Percentiles rank a stretch among this genome's conserved stretches.
These are phyloP conservation scores for Argyresthia albistria DNA, from an alignment of 2,888 invertebrate species.

Conservation along the genomic window DNA sequence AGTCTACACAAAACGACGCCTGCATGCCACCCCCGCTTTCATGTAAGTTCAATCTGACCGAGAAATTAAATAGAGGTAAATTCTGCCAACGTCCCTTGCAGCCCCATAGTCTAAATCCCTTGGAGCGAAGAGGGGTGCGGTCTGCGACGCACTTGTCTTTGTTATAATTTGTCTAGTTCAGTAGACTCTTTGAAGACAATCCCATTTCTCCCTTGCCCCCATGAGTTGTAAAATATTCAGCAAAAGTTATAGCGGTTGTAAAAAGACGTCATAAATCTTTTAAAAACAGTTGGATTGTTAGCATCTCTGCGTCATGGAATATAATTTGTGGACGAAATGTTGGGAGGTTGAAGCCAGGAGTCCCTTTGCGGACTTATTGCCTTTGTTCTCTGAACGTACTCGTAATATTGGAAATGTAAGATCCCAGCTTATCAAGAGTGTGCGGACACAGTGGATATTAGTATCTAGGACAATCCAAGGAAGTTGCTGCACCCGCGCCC, in stretches of 20 bases:
- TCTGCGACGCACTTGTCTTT: slow-evolving; percentile 25
- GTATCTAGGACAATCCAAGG: slow-evolving; percentile 16
- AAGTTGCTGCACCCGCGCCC: slow-evolving; percentile 33
- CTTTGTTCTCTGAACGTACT: no score
- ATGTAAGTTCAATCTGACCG: slow-evolving; percentile 29
- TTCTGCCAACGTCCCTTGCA: slow-evolving; percentile 22
- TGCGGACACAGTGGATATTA: no score
- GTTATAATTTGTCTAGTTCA: slow-evolving; percentile 52
- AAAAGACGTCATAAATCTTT: no score
- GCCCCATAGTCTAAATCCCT: slow-evolving; percentile 22
- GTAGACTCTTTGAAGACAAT: slow-evolving; percentile 32
- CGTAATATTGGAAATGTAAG: no score
- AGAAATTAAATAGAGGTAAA: slow-evolving; percentile 34
- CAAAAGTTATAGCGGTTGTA: no score
- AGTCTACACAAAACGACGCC: background rate
- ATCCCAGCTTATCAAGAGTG: no score
- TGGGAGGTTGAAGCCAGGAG: background rate
- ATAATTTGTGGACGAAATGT: no score
- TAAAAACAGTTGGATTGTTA: no score
- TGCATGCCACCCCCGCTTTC: slow-evolving; percentile 1
- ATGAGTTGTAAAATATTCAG: no score
- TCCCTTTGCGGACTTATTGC: background rate
- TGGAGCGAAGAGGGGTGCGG: slow-evolving; percentile 4
- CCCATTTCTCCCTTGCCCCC: slow-evolving; percentile 10
- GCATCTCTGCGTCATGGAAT: no score